phyloP scores from a whole-genome alignment of 1,140 invertebrate species.

The Eulimnadia texana region DNA sequence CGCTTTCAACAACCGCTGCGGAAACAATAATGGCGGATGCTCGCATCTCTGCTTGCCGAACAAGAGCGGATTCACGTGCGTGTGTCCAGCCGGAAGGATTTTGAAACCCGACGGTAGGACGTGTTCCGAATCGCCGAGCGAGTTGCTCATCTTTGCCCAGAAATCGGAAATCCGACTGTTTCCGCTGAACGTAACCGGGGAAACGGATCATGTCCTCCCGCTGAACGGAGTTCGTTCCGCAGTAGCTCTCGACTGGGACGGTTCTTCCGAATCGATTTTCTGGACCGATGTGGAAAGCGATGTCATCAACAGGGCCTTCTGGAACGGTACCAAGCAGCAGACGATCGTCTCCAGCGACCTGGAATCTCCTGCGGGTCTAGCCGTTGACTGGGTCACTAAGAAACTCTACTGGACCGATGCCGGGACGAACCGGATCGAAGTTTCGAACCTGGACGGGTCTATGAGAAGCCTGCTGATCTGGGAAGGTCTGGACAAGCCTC shows the following conservation, averaged over 20 bases:
- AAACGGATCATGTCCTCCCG: conserved; percentile 42
- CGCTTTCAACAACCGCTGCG: conserved; percentile 52
- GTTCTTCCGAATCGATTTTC: conserved; percentile 46
- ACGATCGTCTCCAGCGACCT: conserved; percentile 51
- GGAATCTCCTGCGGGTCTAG: conserved; percentile 36
- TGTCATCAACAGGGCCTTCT: conserved; percentile 57
- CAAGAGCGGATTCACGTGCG: conserved; percentile 55
- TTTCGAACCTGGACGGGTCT: conserved; percentile 57
- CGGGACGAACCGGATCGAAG: conserved; percentile 64
- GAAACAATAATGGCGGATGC: conserved; percentile 62
- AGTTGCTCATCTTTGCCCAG: conserved; percentile 62
- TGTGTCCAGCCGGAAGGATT: conserved; percentile 65
- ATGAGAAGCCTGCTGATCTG: conserved; percentile 60
- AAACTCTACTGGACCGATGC: conserved; percentile 84
- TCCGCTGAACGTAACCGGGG: conserved; percentile 28
- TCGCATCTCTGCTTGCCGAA: conserved; percentile 79
- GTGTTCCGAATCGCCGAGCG: conserved; percentile 54
- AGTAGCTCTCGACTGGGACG: conserved; percentile 69
- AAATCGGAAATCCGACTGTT: conserved; percentile 55
- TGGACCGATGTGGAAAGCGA: conserved; percentile 76
- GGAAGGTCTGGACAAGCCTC: conserved; percentile 62
- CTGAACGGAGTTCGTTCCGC: conserved; percentile 65
- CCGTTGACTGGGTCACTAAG: conserved; percentile 69
- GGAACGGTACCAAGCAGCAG: conserved; percentile 58
- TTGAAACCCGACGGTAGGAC: conserved; percentile 33